A percentile compares a stretch with the other conserved stretches of the same genome.
These are phyloP conservation scores for Calameuta filiformis DNA, from an alignment of 2,888 invertebrate species.

Conservation along the genomic window DNA sequence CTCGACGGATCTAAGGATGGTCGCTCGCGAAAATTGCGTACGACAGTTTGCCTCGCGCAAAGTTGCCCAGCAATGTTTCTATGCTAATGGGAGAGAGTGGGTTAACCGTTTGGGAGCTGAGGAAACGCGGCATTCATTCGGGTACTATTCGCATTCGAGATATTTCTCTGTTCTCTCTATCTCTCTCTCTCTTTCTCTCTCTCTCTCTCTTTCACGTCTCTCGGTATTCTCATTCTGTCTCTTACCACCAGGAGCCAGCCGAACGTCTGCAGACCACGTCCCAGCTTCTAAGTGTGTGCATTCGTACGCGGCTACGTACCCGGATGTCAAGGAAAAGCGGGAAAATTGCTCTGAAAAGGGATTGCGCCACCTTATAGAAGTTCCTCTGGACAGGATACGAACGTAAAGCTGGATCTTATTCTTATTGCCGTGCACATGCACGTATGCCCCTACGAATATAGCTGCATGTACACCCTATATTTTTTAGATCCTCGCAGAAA, in stretches of 20 bases:
- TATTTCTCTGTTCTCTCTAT: background rate
- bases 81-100: constrained; percentile 5
- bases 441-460: background rate
- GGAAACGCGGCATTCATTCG: background rate
- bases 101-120: background rate
- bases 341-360: background rate
- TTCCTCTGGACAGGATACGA: background rate
- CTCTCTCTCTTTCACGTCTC: constrained; percentile 1
- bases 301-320: background rate
- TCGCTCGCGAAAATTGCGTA: background rate
- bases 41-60: background rate
- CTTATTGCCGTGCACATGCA: background rate
- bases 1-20: background rate
- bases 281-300: background rate
- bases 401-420: background rate
- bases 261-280: background rate
- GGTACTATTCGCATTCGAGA: background rate
- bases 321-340: background rate
- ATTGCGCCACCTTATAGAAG: background rate
- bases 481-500: background rate
- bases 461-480: background rate
- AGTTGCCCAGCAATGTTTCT: background rate
- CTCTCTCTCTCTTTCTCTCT: constrained; percentile 7
- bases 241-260: background rate
- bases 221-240: background rate